A percentile compares a stretch with the other conserved stretches of the same genome.
Evolutionary conservation across 2,797 vertebrate species (phyloP).

Genomic region (Coranthus polyacanthus): DNA sequence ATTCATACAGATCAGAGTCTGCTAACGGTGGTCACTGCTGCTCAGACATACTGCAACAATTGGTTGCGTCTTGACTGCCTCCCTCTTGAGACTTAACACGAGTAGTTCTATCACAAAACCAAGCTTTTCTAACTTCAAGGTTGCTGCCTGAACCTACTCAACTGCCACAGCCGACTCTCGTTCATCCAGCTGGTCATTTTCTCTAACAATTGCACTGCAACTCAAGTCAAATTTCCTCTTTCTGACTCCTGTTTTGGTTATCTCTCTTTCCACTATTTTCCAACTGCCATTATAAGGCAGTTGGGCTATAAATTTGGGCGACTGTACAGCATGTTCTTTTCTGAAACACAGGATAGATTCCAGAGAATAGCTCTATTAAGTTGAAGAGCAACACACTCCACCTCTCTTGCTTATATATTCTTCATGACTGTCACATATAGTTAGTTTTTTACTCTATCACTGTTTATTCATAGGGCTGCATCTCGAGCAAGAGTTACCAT

Average conservation of each 20-base stretch:
- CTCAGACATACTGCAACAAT: slow-evolving; percentile 34
- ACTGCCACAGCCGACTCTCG: slow-evolving; percentile 25
- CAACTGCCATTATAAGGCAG: slow-evolving; percentile 10
- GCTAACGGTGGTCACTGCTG: slow-evolving; percentile 29
- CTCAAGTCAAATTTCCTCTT: not conserved
- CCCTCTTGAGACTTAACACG: slow-evolving; percentile 27
- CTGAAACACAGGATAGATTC: slow-evolving; percentile 24
- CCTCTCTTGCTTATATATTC: slow-evolving; percentile 44
- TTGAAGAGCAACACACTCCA: slow-evolving; percentile 20
- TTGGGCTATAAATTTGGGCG: not conserved
- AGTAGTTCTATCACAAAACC: slow-evolving; percentile 27
- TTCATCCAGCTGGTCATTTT: slow-evolving; percentile 30
- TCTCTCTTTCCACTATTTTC: not conserved
- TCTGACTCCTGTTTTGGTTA: slow-evolving; percentile 6
- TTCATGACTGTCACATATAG: slow-evolving; percentile 31
- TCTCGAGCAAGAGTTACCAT: slow-evolving; percentile 14
- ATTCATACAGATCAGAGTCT: slow-evolving; percentile 47
- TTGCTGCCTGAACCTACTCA: slow-evolving; percentile 37
- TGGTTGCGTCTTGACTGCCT: slow-evolving; percentile 33
- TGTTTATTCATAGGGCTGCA: slow-evolving; percentile 38
- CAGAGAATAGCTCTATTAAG: slow-evolving; percentile 9
- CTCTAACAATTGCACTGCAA: not conserved
- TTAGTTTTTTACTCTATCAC: not conserved
- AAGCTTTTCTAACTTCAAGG: slow-evolving; percentile 42
- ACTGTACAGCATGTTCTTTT: slow-evolving; percentile 31